phyloP scores from a whole-genome alignment of 2,113 vertebrate species.

The Alethe diademata region DNA sequence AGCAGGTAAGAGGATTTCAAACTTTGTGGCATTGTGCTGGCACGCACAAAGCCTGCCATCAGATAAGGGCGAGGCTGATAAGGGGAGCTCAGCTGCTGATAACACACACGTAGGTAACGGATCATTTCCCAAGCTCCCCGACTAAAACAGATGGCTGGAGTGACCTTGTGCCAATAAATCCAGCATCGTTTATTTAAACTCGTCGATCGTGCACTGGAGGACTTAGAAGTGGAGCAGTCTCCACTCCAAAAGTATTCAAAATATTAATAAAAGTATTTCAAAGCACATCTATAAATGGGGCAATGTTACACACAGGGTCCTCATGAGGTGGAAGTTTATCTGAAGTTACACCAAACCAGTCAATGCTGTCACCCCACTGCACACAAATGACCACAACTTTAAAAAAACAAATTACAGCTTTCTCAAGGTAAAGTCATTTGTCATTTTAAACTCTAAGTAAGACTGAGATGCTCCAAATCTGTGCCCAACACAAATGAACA shows the following conservation, averaged over 20 bases:
- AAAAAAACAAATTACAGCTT: background rate
- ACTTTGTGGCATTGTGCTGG: background rate
- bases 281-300: background rate
- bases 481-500: background rate
- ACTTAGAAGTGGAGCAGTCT: background rate
- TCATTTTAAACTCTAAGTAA: background rate
- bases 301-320: background rate
- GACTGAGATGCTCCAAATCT: background rate
- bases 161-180: conserved; percentile 5
- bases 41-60: background rate
- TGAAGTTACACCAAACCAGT: background rate
- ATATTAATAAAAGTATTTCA: background rate
- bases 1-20: background rate
- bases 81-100: background rate
- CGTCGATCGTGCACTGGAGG: background rate
- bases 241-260: background rate
- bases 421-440: background rate
- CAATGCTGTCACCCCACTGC: background rate
- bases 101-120: background rate
- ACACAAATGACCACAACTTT: background rate
- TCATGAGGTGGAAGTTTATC: background rate
- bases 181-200: background rate
- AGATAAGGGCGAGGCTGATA: background rate
- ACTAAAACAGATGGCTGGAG: background rate
- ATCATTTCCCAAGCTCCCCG: background rate